Conservation (phyloP, 2,888 invertebrate species). For the Hypomecis atomaria region DNA sequence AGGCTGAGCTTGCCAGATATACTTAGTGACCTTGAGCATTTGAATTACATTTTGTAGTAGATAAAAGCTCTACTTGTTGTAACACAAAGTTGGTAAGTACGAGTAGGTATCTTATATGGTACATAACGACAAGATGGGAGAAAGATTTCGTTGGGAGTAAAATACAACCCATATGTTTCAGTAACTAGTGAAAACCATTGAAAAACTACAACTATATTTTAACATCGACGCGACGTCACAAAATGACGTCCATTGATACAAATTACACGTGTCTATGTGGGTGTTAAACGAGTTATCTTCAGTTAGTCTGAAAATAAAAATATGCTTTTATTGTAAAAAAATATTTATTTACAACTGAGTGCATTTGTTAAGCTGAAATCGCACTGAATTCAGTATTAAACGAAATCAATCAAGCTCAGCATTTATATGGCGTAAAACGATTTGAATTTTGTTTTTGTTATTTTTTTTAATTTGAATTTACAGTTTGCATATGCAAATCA, state of each 20-base stretch:
- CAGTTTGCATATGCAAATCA: no score
- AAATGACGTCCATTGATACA: conserved; percentile 26
- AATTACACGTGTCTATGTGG: conserved; percentile 22
- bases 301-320: conserved; percentile 27
- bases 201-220: neutral
- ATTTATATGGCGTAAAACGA: no score
- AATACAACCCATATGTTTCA: neutral
- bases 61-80: no score
- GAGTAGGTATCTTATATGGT: neutral
- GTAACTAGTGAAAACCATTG: conserved; percentile 1
- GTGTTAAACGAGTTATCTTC: conserved; percentile 18
- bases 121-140: conserved; percentile 64
- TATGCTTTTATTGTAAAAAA: conserved; percentile 6
- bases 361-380: conserved; percentile 28
- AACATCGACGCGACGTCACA: neutral
- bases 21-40: no score
- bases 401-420: conserved; percentile 11
- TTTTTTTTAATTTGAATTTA: no score
- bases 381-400: conserved; percentile 20
- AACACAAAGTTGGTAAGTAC: no score
- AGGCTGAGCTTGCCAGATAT: no score
- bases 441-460: no score
- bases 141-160: conserved; percentile 42
- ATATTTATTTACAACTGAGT: conserved; percentile 25
- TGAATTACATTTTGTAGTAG: no score